Base-by-base conservation (phyloP, 2,888 invertebrate genomes). In the Epirrita christyi region DNA sequence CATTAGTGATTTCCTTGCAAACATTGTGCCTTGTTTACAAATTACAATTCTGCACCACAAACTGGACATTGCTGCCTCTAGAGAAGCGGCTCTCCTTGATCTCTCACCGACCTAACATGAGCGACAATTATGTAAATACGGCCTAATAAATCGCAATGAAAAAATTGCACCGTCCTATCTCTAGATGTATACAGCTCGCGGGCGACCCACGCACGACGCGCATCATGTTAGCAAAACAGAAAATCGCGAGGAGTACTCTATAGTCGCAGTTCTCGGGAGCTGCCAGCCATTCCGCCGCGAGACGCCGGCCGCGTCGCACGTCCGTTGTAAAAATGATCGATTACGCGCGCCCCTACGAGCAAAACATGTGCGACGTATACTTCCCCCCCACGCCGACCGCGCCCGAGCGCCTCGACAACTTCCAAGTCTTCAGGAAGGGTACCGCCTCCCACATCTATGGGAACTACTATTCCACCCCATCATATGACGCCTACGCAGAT, bases 351-450 rank as follows among this genome's bases (percentile, higher is more conserved):
- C 85, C 86, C 58, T 87, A 82, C 85, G 89, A 90, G 36, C 82
- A 79, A 67, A 86, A 80, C 82, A 90, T 89, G 91, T 86, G 84
- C 83, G 90, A 91, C 40, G 62, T 84, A 48, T 88, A 88, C 68
- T 78, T 76, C 61, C 71, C 81, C 67, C 80, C 85, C 58, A 69
- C 81, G 55, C 80, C 86, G 56, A 77, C 87, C 69, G 81, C 86
- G 73, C 83, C 87, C 76, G 84, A 85, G 70, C 86, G 88, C 63
- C 91, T 92, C 69, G 91, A 88, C 57, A 88, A 87, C 76, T 91
- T 91, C 80, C 84, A 88, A 75, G 90, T 90, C 53, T 89, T 92
- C 83, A 87, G 83, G 74, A 89, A 88, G 60, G 85, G 86, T 55
- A 80, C 80, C 67, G 81, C 82, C 13, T 81, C 83, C 38, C 82